A percentile compares a stretch with the other conserved stretches of the same genome.
Evolutionary conservation across 2,113 vertebrate species (phyloP).

Genomic region (Chiloscyllium plagiosum): DNA sequence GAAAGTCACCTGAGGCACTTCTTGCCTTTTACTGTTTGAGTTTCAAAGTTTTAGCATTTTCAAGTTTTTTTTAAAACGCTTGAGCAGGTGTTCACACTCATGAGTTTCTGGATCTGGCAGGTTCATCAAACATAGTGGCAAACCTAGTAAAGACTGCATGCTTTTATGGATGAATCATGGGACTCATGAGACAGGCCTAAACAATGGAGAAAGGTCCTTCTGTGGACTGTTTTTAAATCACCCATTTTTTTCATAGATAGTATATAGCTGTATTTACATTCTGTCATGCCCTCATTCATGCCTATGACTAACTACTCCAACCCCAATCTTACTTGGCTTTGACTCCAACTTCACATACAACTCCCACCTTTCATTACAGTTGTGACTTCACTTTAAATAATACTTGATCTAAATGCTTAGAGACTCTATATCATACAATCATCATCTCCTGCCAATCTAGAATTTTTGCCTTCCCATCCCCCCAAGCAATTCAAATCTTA

Average conservation of each 20-base stretch:
- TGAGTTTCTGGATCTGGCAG: not conserved
- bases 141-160: not conserved
- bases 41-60: not conserved
- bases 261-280: not conserved
- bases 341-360: not conserved
- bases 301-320: not conserved
- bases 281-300: not conserved
- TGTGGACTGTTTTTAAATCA: not conserved
- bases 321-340: not conserved
- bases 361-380: not conserved
- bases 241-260: not conserved
- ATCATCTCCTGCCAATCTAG: not conserved
- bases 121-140: not conserved
- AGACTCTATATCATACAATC: not conserved
- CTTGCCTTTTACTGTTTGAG: not conserved
- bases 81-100: not conserved
- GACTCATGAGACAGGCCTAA: not conserved
- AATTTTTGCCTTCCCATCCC: not conserved
- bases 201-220: not conserved
- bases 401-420: not conserved
- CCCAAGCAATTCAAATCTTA: not conserved
- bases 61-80: not conserved
- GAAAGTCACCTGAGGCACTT: no score
- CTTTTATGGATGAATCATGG: not conserved
- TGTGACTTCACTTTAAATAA: not conserved